Conservation (phyloP, 2,797 vertebrate genomes). For the Tolypeutes matacus region DNA sequence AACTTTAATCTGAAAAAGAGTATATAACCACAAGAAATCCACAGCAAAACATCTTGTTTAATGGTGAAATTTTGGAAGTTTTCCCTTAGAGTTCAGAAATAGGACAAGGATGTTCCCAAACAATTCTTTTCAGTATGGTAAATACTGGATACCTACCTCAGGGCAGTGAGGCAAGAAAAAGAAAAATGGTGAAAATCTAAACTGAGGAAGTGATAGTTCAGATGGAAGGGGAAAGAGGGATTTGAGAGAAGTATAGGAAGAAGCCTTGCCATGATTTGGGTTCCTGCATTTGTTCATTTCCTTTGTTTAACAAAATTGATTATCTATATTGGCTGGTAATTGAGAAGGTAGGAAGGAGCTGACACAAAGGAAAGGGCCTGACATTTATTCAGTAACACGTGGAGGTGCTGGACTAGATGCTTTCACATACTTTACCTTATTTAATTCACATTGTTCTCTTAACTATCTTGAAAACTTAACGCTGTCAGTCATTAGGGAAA, state of each 20-base stretch:
- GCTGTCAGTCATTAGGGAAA: slow-evolving; percentile 28
- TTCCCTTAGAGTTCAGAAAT: not conserved
- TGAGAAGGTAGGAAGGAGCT: not conserved
- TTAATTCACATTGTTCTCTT: not conserved
- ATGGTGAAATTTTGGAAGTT: slow-evolving; percentile 37
- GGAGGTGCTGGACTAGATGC: not conserved
- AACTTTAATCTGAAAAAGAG: not conserved
- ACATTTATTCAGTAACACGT: not conserved
- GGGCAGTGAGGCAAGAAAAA: not conserved
- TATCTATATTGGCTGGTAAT: not conserved
- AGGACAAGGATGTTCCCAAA: not conserved
- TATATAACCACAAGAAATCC: not conserved
- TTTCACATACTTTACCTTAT: not conserved
- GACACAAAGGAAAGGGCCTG: not conserved
- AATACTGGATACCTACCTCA: not conserved
- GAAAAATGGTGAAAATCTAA: not conserved
- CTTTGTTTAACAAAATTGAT: not conserved
- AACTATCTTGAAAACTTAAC: slow-evolving; percentile 1
- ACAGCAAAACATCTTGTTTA: not conserved
- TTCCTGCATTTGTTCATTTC: not conserved
- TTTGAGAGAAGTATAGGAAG: not conserved
- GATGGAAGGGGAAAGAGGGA: not conserved
- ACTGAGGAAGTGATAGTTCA: not conserved
- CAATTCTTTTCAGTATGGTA: not conserved
- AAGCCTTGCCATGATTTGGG: not conserved